A percentile compares a stretch with the other conserved stretches of the same genome.
Evolutionary conservation across 2,888 invertebrate genomes (phyloP).

Genomic region (Tetrapedia diversipes): DNA sequence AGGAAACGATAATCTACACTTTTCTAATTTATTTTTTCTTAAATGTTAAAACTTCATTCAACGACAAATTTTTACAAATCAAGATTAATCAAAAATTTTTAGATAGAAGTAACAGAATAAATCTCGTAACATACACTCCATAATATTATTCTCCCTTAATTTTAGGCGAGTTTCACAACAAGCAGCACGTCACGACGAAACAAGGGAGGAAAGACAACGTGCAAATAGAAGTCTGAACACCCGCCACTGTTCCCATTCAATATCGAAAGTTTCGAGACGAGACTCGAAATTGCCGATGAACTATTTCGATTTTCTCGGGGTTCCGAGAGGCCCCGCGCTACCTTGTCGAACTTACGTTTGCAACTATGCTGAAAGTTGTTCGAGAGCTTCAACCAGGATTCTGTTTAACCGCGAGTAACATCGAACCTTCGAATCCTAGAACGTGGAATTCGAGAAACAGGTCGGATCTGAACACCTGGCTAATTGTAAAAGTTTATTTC

Average conservation of each 20-base stretch:
- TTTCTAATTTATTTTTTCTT: too few species aligned
- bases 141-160: too few species aligned
- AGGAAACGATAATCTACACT: too few species aligned
- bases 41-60: too few species aligned
- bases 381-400: neutral
- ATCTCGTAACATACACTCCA: too few species aligned
- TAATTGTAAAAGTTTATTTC: slow-evolving; percentile 14
- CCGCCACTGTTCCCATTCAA: slow-evolving; percentile 3
- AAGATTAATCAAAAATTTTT: neutral
- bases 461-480: neutral
- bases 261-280: slow-evolving; percentile 14
- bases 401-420: slow-evolving; percentile 25
- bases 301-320: slow-evolving; percentile 41
- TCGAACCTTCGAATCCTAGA: neutral
- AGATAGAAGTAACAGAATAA: neutral
- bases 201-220: slow-evolving; percentile 1
- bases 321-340: slow-evolving; percentile 6
- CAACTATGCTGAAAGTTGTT: slow-evolving; percentile 34
- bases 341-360: slow-evolving; percentile 20
- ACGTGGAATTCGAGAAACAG: slow-evolving; percentile 18
- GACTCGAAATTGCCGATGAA: slow-evolving; percentile 24
- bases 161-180: too few species aligned
- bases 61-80: too few species aligned
- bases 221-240: neutral
- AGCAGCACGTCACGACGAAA: too few species aligned